Conservation (phyloP, 2,797 vertebrate genomes). For the Ctenopoma kingsleyae region DNA sequence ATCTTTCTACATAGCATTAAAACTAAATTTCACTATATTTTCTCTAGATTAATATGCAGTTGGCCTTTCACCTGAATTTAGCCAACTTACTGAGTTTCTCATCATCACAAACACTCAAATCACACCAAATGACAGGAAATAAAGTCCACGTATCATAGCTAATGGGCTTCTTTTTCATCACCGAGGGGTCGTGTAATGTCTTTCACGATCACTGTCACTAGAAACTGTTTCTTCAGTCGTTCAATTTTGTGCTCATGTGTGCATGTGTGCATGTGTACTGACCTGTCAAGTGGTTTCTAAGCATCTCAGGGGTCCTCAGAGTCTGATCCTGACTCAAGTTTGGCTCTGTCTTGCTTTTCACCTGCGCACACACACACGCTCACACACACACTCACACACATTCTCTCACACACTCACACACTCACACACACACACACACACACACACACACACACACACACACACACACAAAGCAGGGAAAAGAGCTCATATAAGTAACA, state of each 20-base stretch:
- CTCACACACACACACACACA: conserved; percentile 18
- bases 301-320: conserved; percentile 65
- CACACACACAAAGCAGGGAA: conserved; percentile 3
- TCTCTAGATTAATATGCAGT: too few species aligned
- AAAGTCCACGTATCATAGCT: too few species aligned
- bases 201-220: conserved; percentile 2
- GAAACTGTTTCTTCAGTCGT: conserved; percentile 9
- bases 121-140: too few species aligned
- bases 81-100: too few species aligned
- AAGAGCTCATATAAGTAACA: background rate
- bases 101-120: too few species aligned
- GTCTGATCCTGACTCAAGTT: conserved; percentile 19
- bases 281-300: conserved; percentile 55
- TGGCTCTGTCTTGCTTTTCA: conserved; percentile 23
- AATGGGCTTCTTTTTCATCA: too few species aligned
- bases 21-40: too few species aligned
- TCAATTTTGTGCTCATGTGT: conserved; percentile 1
- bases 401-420: too few species aligned
- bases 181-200: background rate
- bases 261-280: conserved; percentile 24
- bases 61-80: too few species aligned
- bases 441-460: conserved; percentile 20
- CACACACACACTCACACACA: conserved; percentile 22
- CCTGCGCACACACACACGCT: conserved; percentile 49
- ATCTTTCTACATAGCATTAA: background rate